Conservation (phyloP, 2,888 invertebrate species). For the Mycogona germanica region DNA sequence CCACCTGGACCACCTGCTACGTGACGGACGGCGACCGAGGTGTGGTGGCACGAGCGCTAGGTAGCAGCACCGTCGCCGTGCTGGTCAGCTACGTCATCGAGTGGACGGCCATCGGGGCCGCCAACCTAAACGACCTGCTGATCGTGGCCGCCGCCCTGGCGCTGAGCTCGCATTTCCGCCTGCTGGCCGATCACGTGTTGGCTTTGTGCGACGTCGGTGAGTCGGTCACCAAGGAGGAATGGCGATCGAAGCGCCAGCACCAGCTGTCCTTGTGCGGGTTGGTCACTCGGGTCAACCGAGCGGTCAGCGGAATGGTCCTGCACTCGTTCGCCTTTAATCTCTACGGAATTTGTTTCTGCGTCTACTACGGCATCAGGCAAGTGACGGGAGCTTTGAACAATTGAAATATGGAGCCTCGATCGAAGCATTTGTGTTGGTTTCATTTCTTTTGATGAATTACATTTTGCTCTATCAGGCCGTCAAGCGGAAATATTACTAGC, state of each 20-base stretch:
- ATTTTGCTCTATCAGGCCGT: background rate
- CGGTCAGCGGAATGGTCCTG: background rate
- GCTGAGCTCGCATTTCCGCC: conserved; percentile 2
- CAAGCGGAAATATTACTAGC: background rate
- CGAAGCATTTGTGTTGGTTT: too few species aligned
- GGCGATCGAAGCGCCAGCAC: background rate
- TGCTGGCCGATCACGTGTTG: background rate
- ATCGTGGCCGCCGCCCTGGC: background rate
- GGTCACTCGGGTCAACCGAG: background rate
- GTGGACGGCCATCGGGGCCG: background rate
- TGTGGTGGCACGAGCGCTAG: background rate
- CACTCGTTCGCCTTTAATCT: conserved; percentile 4
- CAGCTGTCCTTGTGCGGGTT: background rate
- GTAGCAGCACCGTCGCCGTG: background rate
- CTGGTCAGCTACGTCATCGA: background rate
- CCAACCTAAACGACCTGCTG: conserved; percentile 8
- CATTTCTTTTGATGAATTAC: too few species aligned
- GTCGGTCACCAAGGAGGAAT: background rate
- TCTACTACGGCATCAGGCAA: conserved; percentile 10
- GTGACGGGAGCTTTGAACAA: conserved; percentile 1
- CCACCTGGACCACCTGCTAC: background rate
- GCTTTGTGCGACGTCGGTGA: background rate
- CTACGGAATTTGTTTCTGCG: conserved; percentile 6
- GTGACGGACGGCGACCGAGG: background rate
- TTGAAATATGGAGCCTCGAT: background rate